Evolutionary conservation across 1,140 invertebrate species (phyloP).

Genomic region (Leptoteleia sp.): DNA sequence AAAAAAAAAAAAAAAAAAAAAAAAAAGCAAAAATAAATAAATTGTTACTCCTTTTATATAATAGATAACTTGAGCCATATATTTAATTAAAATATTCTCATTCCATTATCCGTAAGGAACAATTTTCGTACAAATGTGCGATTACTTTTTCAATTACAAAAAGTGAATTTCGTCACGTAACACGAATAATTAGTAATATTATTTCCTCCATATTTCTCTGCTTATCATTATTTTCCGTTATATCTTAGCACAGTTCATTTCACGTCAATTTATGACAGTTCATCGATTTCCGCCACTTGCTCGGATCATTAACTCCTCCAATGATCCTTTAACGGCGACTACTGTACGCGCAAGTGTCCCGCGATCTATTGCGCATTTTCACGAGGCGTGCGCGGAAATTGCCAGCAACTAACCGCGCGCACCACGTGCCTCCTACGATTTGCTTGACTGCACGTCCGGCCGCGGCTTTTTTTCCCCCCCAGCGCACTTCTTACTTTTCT

Average conservation of each 20-base stretch:
- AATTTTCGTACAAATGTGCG: too few species aligned
- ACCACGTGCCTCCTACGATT: slow-evolving; percentile 62
- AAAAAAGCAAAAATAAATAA: too few species aligned
- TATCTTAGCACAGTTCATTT: slow-evolving; percentile 38
- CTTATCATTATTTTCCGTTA: too few species aligned
- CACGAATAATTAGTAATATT: slow-evolving; percentile 12
- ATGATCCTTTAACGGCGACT: slow-evolving; percentile 54
- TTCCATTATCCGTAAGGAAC: too few species aligned
- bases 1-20: too few species aligned
- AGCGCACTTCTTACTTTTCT: slow-evolving; percentile 37
- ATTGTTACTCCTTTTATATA: too few species aligned
- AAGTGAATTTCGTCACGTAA: background rate
- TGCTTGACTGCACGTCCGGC: slow-evolving; percentile 43
- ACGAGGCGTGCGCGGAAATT: slow-evolving; percentile 45
- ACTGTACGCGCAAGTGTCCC: slow-evolving; percentile 46
- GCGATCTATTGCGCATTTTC: slow-evolving; percentile 58
- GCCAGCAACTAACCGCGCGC: slow-evolving; percentile 38
- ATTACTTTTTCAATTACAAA: background rate
- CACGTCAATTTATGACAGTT: slow-evolving; percentile 48
- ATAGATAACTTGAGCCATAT: too few species aligned
- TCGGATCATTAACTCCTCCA: slow-evolving; percentile 61
- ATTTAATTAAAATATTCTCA: too few species aligned
- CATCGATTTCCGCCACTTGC: slow-evolving; percentile 54
- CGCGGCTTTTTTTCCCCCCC: slow-evolving; percentile 27
- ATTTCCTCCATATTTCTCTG: slow-evolving; percentile 12